Evolutionary conservation across 1,140 invertebrate genomes (phyloP).

Genomic region (Nasonia longicornis): DNA sequence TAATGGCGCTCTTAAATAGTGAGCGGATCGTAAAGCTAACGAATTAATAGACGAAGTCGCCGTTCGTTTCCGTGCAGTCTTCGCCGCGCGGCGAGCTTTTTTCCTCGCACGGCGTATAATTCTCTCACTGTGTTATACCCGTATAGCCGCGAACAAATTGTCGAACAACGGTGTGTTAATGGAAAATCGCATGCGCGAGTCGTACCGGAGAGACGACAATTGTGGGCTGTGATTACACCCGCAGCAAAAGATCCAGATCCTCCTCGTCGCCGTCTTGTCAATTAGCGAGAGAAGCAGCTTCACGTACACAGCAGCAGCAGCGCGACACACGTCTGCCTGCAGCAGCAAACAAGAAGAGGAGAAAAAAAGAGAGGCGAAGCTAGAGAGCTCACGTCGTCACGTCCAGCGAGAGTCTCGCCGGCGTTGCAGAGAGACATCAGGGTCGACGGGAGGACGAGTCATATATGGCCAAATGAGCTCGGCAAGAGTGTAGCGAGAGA

Average conservation of each 20-base stretch:
- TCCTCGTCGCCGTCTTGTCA: constrained; percentile 18
- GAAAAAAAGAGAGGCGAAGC: background rate
- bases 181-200: too few relatives aligned
- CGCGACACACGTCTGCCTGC: background rate
- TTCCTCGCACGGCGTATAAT: background rate
- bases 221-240: too few relatives aligned
- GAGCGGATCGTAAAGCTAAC: constrained; percentile 43
- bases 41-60: constrained; percentile 46
- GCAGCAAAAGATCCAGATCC: background rate
- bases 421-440: background rate
- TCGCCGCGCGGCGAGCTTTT: constrained; percentile 4
- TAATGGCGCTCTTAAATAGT: constrained; percentile 43
- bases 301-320: background rate
- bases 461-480: constrained; percentile 6
- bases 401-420: background rate
- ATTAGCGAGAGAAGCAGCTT: constrained; percentile 15
- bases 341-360: background rate
- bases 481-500: constrained; percentile 7
- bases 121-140: too few relatives aligned
- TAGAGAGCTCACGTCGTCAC: background rate
- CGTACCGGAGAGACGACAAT: too few relatives aligned
- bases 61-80: background rate
- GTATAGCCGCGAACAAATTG: background rate
- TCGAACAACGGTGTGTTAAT: background rate
- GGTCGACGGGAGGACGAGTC: background rate